phyloP scores from a whole-genome alignment of 2,797 vertebrate species.

The Buphagus erythrorhynchus region DNA sequence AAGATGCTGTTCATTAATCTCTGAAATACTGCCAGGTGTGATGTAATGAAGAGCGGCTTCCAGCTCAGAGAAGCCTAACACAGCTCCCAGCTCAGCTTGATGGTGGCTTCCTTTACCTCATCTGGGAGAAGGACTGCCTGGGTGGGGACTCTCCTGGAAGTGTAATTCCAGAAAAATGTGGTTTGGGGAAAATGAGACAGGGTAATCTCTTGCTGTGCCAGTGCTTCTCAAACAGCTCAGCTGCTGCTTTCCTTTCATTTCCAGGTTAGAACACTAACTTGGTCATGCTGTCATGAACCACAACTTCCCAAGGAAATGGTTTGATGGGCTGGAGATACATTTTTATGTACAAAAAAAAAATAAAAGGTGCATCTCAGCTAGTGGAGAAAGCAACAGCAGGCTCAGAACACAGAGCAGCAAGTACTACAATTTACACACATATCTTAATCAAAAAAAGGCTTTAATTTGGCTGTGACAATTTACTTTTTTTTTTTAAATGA shows the following conservation, averaged over 20 bases:
- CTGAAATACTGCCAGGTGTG: slow-evolving; percentile 78
- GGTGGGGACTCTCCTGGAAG: slow-evolving; percentile 66
- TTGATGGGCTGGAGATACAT: not conserved
- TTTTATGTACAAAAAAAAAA: not conserved
- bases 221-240: not conserved
- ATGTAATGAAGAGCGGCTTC: slow-evolving; percentile 70
- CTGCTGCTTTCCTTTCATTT: slow-evolving; percentile 42
- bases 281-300: not conserved
- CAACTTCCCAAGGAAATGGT: slow-evolving; percentile 47
- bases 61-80: slow-evolving; percentile 62
- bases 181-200: slow-evolving; percentile 32
- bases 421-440: not conserved
- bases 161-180: slow-evolving; percentile 58
- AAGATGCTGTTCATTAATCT: slow-evolving; percentile 79
- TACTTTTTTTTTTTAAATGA: not conserved
- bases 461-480: not conserved
- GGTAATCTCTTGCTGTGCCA: slow-evolving; percentile 47
- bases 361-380: not conserved
- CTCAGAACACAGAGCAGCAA: not conserved
- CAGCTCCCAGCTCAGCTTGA: slow-evolving; percentile 13
- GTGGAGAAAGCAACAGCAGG: not conserved
- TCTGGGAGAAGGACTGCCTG: slow-evolving; percentile 63
- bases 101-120: slow-evolving; percentile 65
- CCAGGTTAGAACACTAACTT: slow-evolving; percentile 24
- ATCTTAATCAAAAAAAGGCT: not conserved